A percentile compares a stretch with the other conserved stretches of the same genome.
Evolutionary conservation across 2,888 invertebrate species (phyloP).

Genomic region (Chymomyza procnemis): DNA sequence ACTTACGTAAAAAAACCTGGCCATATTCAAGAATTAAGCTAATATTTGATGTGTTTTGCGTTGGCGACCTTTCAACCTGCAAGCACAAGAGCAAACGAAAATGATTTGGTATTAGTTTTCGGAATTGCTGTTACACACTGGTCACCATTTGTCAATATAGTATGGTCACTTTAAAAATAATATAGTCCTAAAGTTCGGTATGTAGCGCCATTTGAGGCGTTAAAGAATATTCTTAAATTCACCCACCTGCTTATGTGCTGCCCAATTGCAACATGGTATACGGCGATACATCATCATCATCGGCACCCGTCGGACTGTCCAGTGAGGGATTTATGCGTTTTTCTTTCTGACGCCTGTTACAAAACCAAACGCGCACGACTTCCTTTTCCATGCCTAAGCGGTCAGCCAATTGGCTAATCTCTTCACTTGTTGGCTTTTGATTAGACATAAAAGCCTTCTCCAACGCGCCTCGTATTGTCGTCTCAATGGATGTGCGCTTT

Average conservation of each 20-base stretch:
- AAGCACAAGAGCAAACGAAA: conserved; percentile 27
- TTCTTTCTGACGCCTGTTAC: conserved; percentile 97
- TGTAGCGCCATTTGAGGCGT: no score
- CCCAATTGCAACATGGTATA: conserved; percentile 69
- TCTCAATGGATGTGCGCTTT: conserved; percentile 97
- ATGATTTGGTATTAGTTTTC: conserved; percentile 9
- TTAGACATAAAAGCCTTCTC: conserved; percentile 96
- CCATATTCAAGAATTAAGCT: conserved; percentile 58
- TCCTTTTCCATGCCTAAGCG: conserved; percentile 98
- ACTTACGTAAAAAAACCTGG: conserved; percentile 35
- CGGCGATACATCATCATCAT: conserved; percentile 76
- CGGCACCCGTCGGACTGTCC: conserved; percentile 84
- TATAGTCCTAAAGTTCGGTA: no score
- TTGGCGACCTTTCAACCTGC: conserved; percentile 56
- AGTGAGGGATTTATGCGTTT: conserved; percentile 95
- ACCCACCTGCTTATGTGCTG: conserved; percentile 50
- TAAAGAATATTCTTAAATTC: not conserved
- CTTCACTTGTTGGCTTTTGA: conserved; percentile 97
- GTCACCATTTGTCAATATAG: no score
- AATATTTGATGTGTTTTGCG: conserved; percentile 71
- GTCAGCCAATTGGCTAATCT: conserved; percentile 95
- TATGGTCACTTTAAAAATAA: no score
- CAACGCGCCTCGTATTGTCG: conserved; percentile 94
- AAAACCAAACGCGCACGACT: conserved; percentile 95
- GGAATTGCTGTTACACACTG: not conserved